phyloP scores from a whole-genome alignment of 1,140 invertebrate species.

The Adoxophyes honmai region DNA sequence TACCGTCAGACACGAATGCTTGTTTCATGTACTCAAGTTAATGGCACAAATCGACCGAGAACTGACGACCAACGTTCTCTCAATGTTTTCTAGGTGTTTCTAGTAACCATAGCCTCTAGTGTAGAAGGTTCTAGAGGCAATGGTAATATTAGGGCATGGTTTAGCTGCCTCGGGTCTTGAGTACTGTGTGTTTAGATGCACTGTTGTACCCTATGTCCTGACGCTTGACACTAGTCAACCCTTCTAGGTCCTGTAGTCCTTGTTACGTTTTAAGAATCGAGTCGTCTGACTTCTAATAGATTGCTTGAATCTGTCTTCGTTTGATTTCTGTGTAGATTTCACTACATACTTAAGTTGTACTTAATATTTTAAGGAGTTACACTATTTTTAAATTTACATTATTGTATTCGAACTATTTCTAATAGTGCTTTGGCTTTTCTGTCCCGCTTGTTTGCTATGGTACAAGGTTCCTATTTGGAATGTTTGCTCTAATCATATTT shows the following conservation, averaged over 20 bases:
- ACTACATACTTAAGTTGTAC: background rate
- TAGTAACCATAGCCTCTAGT: background rate
- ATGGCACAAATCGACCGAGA: constrained; percentile 21
- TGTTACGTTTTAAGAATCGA: background rate
- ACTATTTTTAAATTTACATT: background rate
- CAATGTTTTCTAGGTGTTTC: constrained; percentile 1
- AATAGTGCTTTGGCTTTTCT: constrained; percentile 6
- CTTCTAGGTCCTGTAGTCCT: constrained; percentile 2
- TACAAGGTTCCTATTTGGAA: too few species aligned
- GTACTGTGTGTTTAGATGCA: constrained; percentile 15
- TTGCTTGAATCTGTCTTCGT: background rate
- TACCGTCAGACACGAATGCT: constrained; percentile 26
- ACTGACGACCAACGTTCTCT: constrained; percentile 5
- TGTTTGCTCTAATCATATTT: too few species aligned
- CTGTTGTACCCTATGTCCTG: constrained; percentile 13
- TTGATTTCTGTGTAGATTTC: background rate
- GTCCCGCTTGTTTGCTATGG: background rate
- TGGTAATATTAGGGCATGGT: constrained; percentile 13
- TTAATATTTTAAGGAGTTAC: background rate
- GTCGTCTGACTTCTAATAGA: too few species aligned
- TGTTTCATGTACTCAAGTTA: constrained; percentile 26
- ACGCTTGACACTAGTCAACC: constrained; percentile 1
- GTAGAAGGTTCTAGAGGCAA: background rate
- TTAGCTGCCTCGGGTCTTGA: constrained; percentile 11
- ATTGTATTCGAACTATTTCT: background rate